These are phyloP conservation scores for Zoanthus solanderi DNA, from an alignment of 92 coral and sea anemone species.

Conservation along the genomic window DNA sequence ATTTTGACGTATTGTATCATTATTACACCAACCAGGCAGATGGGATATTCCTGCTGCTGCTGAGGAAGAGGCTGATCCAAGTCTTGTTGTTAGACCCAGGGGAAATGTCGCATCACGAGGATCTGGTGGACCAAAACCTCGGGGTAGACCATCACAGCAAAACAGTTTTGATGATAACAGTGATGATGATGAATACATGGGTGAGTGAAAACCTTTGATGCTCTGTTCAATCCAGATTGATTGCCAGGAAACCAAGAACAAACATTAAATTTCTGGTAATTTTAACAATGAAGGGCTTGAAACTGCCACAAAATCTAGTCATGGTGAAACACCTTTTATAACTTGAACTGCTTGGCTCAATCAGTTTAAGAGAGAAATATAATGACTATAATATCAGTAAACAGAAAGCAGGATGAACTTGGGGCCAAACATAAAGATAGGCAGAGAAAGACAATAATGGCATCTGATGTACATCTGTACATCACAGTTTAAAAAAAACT, in stretches of 20 bases:
- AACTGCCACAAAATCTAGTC: not conserved
- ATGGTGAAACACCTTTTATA: not conserved
- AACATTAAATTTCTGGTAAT: not conserved
- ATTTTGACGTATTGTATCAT: not conserved
- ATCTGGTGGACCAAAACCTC: constrained; percentile 33
- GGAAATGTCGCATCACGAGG: constrained; percentile 31
- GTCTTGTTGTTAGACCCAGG: constrained; percentile 27
- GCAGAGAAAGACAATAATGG: too few species aligned
- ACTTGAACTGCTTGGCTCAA: not conserved
- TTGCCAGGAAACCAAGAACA: not conserved
- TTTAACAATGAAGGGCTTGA: not conserved
- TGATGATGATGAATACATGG: constrained; percentile 28
- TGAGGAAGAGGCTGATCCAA: constrained; percentile 11
- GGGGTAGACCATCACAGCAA: constrained; percentile 29
- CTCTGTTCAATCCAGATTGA: not conserved
- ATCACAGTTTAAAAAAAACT: too few species aligned
- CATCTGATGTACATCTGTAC: too few species aligned
- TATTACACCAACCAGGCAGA: constrained; percentile 9
- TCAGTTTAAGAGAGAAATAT: not conserved
- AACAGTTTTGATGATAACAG: constrained; percentile 45
- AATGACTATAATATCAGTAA: not conserved
- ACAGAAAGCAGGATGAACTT: not conserved
- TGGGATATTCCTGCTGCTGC: constrained; percentile 33
- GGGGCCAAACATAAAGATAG: too few species aligned
- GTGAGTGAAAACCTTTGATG: not conserved